Evolutionary conservation across 1,140 invertebrate species (phyloP), one percentile per base, ranked within the genome.

Genomic region (Parasteatoda tepidariorum): DNA sequence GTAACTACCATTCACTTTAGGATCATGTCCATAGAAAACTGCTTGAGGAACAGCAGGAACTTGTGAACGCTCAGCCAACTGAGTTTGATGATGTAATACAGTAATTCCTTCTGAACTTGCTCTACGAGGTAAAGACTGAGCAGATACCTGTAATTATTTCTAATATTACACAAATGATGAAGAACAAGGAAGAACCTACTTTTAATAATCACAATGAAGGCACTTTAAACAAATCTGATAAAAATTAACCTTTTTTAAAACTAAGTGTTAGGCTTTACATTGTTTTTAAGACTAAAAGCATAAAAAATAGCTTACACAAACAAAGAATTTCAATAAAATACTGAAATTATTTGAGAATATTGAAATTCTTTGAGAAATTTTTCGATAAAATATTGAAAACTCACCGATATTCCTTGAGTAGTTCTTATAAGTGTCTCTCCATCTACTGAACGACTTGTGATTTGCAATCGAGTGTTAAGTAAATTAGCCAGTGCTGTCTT

Each of bases 401-500:
- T 78, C 31, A 78, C 75, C 9, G 62, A 26, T 24, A 78, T 78
- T 2, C 55, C n/a, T 33, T 67, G 75, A 11, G 62, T 26, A 24
- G 66, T 71, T 41, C 66, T 70, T 0, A 70, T 7, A 33, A 54
- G 11, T 3, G 59, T 26, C 84, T 67, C 73, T 61, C 85, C 68
- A 59, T 85, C 57, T 62, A 66, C 54, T 28, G 48, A 57, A 75
- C 85, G 71, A 76, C 87, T 86, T 68, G 92, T 76, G 15, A 91
- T 86, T 88, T 95, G 94, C 38, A 98, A 90, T 59, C 96, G 92
- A 87, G 93, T 97, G 86, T 94, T 98, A 64, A 98, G 90, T 93
- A 98, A 95, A 89, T 97, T 97, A 7, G 97, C 96, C 26, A 99
- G 89, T 0, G 97, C 97, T 1, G 96, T 98, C 91, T 98, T 98